Base-by-base conservation (phyloP, 1,140 invertebrate species). In the Macrobrachium nipponense region DNA sequence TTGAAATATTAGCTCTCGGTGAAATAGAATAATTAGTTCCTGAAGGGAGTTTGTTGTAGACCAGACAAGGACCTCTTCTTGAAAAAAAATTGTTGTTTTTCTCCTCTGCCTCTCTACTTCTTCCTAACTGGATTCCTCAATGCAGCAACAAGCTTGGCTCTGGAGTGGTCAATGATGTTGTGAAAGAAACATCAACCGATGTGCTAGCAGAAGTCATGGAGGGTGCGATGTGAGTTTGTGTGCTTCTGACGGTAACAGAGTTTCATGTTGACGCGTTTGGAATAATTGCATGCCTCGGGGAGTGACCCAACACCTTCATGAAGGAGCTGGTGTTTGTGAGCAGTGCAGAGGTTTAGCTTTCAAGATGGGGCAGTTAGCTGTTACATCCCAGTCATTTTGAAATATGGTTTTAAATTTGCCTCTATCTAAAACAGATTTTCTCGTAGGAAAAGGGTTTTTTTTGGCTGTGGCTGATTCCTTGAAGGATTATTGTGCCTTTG, bases 121-220 rank as follows among this genome's bases (percentile, higher is more conserved):
- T 12, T 51, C 51, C 12, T 51, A 51, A 51, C 51, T 7, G 51
- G 51, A 51, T 79, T 27, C 61, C 36, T 68, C 23, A 58, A 20
- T 36, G 59, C 83, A 86, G 83, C 77, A 86, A 86, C 77, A 86
- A 86, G 64, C 66, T 86, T 20, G 83, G 83, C 10, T 43, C 79
- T 36, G 83, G 83, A 61, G 83, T 86, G 58, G 43, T 80, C 23
- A 58, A 58, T 23, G 83, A 86, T 60, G 83, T 86, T 51, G 83
- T 86, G 51, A 86, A 86, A 76, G 83, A 75, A 64, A 86, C 83
- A 17, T 86, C 83, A 17, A 80, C 83, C 14, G 83, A 86, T 62
- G 83, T 86, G 5, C 60, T 86, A 51, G 77, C 83, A 44, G 83
- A 86, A 18, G 83, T 86, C 18, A 86, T 86, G 83, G 64, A 86